Base-by-base conservation (phyloP, 2,888 invertebrate species). In the Drosophila anomalipes region DNA sequence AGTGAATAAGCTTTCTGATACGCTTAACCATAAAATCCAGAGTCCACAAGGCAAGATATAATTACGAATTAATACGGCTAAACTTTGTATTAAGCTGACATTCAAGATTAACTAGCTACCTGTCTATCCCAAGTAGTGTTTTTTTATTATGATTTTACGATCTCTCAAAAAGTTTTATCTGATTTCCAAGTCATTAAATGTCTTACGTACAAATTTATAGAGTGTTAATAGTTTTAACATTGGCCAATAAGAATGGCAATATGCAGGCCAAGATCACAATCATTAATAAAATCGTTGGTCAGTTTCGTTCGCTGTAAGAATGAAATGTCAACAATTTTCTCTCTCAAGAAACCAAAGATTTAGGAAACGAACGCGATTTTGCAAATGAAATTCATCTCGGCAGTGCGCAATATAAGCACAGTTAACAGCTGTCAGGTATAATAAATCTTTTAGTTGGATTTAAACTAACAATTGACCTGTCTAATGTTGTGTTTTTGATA, bases 261-360 rank as follows among this genome's bases (percentile, higher is more conserved):
- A 9, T 16, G 26, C 62, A 37, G 74, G 78, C 77, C 90, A 91
- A 91, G 88, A 86, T 74, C 86, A 83, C 52, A 72, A 57, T 41
- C 37, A 58, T 67, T 77, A 51, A 47, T 10, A 60, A 61, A 73
- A 66, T 26, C 35, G 37, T 39, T 6, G 60, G 30, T 12, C 5
- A 39, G 58, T 49, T 35, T 57, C 56, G 64, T 70, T 63, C 12
- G 16, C 35, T n/a, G 41, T 35, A 30, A 61, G 65, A 67, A 54
- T 33, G 10, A 28, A 30, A 37, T 39, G 14, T 4, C 4, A 59
- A 60, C 22, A 49, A 32, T 19, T 22, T 4, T 6, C 4, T 3
- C 41, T 16, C 0, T 4, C 16, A 30, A 32, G 16, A 64, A 82
- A 73, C 79, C 4, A 80, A 89, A 86, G 77, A 86, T 77, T 82